phyloP scores from a whole-genome alignment of 1,140 invertebrate species.

The Pararge aegeria region DNA sequence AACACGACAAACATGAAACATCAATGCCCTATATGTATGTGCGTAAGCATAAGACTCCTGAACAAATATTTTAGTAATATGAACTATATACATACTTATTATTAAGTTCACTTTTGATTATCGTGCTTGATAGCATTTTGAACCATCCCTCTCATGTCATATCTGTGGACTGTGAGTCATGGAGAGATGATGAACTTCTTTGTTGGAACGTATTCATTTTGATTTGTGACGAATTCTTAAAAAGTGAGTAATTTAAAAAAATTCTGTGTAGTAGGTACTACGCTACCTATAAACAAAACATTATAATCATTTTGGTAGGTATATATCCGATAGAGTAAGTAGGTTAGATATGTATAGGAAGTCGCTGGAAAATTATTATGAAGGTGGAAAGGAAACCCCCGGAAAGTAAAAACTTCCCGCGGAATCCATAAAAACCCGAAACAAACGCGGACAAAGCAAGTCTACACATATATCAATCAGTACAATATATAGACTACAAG shows the following conservation, averaged over 20 bases:
- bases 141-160: background rate
- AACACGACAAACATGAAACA: background rate
- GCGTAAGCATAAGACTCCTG: background rate
- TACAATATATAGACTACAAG: too few species aligned
- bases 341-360: too few species aligned
- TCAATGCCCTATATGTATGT: background rate
- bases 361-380: too few species aligned
- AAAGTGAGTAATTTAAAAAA: constrained; percentile 14
- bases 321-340: too few species aligned
- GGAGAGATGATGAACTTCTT: constrained; percentile 9
- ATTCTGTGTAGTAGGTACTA: too few species aligned
- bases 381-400: too few species aligned
- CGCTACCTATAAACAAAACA: too few species aligned
- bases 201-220: constrained; percentile 10
- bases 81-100: background rate
- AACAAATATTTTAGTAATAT: background rate
- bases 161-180: constrained; percentile 12
- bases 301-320: too few species aligned
- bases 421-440: too few species aligned
- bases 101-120: background rate
- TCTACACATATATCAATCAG: too few species aligned
- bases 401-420: too few species aligned
- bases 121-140: background rate
- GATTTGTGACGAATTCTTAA: constrained; percentile 2
- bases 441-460: too few species aligned